phyloP scores from a whole-genome alignment of 2,888 invertebrate species.

The Drosophila meridiana region DNA sequence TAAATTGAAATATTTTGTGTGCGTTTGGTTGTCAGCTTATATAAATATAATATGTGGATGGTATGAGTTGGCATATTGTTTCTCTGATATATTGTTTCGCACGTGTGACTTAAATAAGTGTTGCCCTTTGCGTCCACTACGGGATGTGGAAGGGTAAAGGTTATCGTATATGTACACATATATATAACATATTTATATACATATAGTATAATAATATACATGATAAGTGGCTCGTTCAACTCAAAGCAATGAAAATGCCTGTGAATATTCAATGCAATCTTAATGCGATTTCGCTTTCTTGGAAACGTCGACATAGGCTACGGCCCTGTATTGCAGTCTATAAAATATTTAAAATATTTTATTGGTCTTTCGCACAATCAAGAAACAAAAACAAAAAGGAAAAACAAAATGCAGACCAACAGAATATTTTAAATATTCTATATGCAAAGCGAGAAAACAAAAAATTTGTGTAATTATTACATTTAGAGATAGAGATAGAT shows the following conservation, averaged over 20 bases:
- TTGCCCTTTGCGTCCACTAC: conserved; percentile 53
- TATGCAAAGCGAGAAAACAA: conserved; percentile 57
- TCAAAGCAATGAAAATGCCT: conserved; percentile 83
- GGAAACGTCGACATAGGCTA: conserved; percentile 31
- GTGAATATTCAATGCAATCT: conserved; percentile 79
- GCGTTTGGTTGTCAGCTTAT: conserved; percentile 16
- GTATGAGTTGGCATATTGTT: conserved; percentile 39
- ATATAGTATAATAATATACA: conserved; percentile 1
- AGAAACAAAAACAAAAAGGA: conserved; percentile 15
- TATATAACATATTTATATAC: not conserved
- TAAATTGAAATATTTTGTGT: conserved; percentile 48
- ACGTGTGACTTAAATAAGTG: conserved; percentile 55
- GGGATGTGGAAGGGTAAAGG: conserved; percentile 1
- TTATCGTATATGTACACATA: not conserved
- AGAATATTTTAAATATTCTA: conserved; percentile 76
- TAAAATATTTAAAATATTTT: conserved; percentile 76
- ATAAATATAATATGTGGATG: conserved; percentile 25
- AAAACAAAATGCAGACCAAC: conserved; percentile 49
- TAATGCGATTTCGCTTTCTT: conserved; percentile 27
- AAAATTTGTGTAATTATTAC: conserved; percentile 8
- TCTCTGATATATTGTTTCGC: conserved; percentile 38
- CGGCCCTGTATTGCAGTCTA: conserved; percentile 67
- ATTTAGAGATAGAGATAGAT: conserved; percentile 15
- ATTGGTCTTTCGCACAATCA: conserved; percentile 63
- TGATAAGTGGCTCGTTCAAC: conserved; percentile 63